Evolutionary conservation across 2,113 vertebrate species (phyloP), one percentile per base, ranked within the genome.

Genomic region (Syrmaticus mikado): DNA sequence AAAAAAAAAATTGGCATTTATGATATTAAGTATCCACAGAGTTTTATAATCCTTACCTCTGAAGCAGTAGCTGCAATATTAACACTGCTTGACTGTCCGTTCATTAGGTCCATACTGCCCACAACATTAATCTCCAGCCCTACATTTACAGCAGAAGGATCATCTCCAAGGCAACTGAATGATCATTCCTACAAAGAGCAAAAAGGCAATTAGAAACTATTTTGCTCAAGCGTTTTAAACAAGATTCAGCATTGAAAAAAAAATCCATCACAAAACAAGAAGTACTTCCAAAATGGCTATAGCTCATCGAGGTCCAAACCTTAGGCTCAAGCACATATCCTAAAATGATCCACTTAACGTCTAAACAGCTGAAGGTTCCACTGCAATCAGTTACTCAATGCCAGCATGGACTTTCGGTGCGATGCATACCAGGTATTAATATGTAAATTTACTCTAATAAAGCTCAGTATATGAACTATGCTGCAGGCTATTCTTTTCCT

Each of bases 21-120:
- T 3, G 2, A 14, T 24, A 27, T 61, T 48, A 50, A 78, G 15
- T 20, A 40, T 7, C 4, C 20, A 70, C 0, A 11, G 6, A 32
- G 18, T 74, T 45, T n/a, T 6, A 5, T 10, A 58, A 4, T 53
- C 43, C 97, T 97, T 96, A 99, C 99, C 99, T 99, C 99, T 73
- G 99, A 99, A 94, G 98, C 93, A 61, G 98, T 97, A 38, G 98
- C 97, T 58, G 97, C 97, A 24, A 97, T 92, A 92, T 94, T 98
- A 93, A 97, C 97, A 97, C 90, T 97, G 97, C 97, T 97, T 93
- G 98, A 94, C 97, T 99, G 99, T 94, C 99, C 99, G 97, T 99
- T 99, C 96, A 98, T 98, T 81, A 99, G 97, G 96, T 99, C 99
- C 99, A 99, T 99, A 82, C 98, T 99, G 98, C 97, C 97, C 98